These are phyloP conservation scores for Leptinotarsa haldemani DNA, from an alignment of 2,888 invertebrate genomes.

Conservation along the genomic window DNA sequence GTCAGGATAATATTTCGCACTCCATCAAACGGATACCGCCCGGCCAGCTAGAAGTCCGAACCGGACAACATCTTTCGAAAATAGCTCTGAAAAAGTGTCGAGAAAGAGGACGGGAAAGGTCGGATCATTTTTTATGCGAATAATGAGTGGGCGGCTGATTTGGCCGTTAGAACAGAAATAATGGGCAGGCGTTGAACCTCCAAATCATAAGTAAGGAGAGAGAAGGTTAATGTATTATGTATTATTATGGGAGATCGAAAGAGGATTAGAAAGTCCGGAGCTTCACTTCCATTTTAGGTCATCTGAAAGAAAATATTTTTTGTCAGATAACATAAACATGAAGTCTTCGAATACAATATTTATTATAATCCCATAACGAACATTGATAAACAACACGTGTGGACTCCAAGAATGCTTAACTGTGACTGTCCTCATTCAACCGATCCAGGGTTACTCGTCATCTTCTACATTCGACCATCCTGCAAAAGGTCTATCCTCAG, in stretches of 20 bases:
- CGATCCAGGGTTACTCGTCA: too few species aligned
- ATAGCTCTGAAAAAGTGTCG: conserved; percentile 31
- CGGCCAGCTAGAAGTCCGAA: conserved; percentile 17
- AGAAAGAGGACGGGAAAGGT: conserved; percentile 23
- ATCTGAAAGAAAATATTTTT: too few species aligned
- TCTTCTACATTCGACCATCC: too few species aligned
- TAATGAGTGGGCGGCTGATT: not conserved
- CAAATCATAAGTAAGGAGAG: conserved; percentile 30
- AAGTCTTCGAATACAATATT: too few species aligned
- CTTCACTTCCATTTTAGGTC: too few species aligned
- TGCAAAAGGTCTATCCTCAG: too few species aligned
- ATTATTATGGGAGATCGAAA: not conserved
- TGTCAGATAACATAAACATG: too few species aligned
- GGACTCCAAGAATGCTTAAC: too few species aligned
- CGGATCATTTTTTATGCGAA: conserved; percentile 18
- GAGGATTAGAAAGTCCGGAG: not conserved
- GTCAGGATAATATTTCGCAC: conserved; percentile 57
- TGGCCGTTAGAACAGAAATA: not conserved
- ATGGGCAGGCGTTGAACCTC: not conserved
- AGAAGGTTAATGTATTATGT: not conserved
- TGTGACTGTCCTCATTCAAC: too few species aligned
- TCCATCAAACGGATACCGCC: conserved; percentile 54
- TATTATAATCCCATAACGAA: too few species aligned
- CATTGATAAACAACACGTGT: too few species aligned
- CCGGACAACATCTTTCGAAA: conserved; percentile 17